Conservation (phyloP, 2,797 vertebrate genomes). For the Sebastes trivittatus region DNA sequence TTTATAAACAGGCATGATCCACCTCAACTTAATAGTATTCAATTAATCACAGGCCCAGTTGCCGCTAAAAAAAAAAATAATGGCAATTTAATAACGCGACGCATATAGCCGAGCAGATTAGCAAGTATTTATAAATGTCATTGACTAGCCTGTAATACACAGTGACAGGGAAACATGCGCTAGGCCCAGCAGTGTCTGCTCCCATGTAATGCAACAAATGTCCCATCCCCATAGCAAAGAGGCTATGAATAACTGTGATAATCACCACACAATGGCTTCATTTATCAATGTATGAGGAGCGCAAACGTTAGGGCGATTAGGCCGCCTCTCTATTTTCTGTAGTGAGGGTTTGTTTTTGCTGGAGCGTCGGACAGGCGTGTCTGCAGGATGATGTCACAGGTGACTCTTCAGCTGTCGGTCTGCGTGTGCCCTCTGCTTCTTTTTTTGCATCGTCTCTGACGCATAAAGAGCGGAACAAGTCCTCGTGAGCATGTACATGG, state of each 20-base stretch:
- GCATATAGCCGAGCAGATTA: constrained; percentile 76
- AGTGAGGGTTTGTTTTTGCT: constrained; percentile 50
- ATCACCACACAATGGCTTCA: constrained; percentile 84
- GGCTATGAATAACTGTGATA: constrained; percentile 84
- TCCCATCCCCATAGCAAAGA: constrained; percentile 72
- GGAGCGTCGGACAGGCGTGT: constrained; percentile 26
- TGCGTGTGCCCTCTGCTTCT: constrained; percentile 2
- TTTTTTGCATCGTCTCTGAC: constrained; percentile 6
- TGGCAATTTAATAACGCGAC: constrained; percentile 81
- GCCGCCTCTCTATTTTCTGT: constrained; percentile 51
- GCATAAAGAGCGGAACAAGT: background rate
- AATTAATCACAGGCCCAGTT: constrained; percentile 80
- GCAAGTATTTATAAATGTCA: constrained; percentile 83
- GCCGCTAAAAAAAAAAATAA: constrained; percentile 72
- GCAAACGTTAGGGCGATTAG: constrained; percentile 64
- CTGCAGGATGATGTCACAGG: constrained; percentile 54
- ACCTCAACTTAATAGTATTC: constrained; percentile 77
- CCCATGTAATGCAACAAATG: constrained; percentile 82
- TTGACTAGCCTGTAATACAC: constrained; percentile 71
- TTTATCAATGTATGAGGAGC: constrained; percentile 77
- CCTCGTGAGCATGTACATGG: background rate
- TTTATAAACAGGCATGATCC: constrained; percentile 74
- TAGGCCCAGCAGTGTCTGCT: constrained; percentile 75
- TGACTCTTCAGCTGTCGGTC: constrained; percentile 50
- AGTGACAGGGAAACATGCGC: constrained; percentile 77